Conservation (phyloP, 2,113 vertebrate genomes). For the Phrynosoma blainvillii region DNA sequence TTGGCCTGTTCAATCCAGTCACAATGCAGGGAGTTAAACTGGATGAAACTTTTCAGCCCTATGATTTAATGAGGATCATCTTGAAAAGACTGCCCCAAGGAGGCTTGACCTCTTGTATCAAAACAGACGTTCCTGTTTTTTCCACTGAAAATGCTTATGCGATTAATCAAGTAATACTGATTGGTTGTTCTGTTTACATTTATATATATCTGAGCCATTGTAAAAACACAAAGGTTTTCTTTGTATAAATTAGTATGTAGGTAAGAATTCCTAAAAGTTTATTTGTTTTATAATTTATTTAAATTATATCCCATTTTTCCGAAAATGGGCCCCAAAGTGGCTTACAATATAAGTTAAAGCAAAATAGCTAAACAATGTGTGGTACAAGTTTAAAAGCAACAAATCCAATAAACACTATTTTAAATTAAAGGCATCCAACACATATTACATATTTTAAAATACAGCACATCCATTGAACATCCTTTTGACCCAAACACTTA, state of each 20-base stretch:
- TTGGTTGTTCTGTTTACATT: background rate
- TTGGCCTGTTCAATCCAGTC: conserved; percentile 17
- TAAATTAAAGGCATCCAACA: too few species aligned
- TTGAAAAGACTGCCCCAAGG: background rate
- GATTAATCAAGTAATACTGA: background rate
- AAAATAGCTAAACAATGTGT: too few species aligned
- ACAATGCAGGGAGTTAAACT: background rate
- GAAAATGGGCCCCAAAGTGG: too few species aligned
- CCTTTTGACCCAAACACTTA: too few species aligned
- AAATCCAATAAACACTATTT: too few species aligned
- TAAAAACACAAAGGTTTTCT: background rate
- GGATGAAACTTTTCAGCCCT: conserved; percentile 15
- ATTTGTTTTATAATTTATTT: background rate
- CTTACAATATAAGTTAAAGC: too few species aligned
- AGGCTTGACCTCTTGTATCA: conserved; percentile 18
- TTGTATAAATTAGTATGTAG: background rate
- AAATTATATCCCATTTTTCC: too few species aligned
- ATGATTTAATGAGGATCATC: conserved; percentile 21
- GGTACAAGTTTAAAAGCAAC: too few species aligned
- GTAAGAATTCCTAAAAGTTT: background rate
- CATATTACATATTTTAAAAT: too few species aligned
- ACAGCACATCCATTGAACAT: too few species aligned
- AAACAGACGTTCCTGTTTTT: background rate
- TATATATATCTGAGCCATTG: background rate
- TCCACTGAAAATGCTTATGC: background rate